Evolutionary conservation across 2,888 invertebrate species (phyloP), one percentile per base, ranked within the genome.

Genomic region (Acleris sparsana): DNA sequence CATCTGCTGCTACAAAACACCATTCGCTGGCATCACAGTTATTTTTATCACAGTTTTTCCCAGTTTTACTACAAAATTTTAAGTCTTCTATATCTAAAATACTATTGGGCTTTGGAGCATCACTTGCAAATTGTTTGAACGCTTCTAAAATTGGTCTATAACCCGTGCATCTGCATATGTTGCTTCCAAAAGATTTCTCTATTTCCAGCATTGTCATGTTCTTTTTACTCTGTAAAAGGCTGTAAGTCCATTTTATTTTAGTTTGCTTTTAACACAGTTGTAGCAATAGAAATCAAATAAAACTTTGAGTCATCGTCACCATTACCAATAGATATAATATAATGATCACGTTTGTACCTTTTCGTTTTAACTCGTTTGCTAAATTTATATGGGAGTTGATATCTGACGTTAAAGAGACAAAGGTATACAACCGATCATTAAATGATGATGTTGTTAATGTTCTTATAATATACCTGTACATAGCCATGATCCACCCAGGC

Each of bases 121-220:
- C 95, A 25, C 79, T 87, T 0, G 95, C 95, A 69, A 96, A 95
- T n/a, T 94, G 94, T 77, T 96, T 96, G 83, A 97, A 96, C 1
- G 96, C 94, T 73, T 96, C 96, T 53, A 97, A 80, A 62, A 97
- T 97, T 1, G 96, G 94, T 9, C 96, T 91, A 74, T 96, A 96
- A 0, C 96, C 96, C 0, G 97, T 97, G 77, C 97, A 97, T 52
- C 97, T 93, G 71, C 97, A 97, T n/a, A 96, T 94, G 72, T 96
- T 96, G 67, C 96, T 95, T 16, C 95, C 96, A 70, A 96, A 95
- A 0, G 95, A 94, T 72, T 95, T 94, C 78, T 96, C 96, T 53
- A 96, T 93, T 75, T 96, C 94, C 56, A 93, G 86, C 93, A 94
- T 94, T 2, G 94, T 94, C 39, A 94, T 76, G 17, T 86, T 79